phyloP scores from a whole-genome alignment of 2,888 invertebrate genomes.

The Agrochola lychnidis region DNA sequence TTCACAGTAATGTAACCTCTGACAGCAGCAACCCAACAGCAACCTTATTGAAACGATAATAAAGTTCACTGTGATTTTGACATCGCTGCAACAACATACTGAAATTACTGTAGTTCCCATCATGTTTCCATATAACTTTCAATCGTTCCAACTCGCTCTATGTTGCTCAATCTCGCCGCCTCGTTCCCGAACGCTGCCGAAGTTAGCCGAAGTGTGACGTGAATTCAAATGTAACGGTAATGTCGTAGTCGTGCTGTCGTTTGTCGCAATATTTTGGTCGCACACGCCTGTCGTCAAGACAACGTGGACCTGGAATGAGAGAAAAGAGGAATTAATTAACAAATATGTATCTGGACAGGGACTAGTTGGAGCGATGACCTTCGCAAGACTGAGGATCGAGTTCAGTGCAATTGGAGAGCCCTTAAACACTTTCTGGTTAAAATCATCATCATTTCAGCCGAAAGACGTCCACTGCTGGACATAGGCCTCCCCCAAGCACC shows the following conservation, averaged over 20 bases:
- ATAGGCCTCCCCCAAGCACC: too few species aligned
- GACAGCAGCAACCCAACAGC: too few species aligned
- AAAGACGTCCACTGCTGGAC: too few species aligned
- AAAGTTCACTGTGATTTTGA: too few species aligned
- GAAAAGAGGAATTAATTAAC: constrained; percentile 26
- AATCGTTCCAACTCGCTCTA: constrained; percentile 1
- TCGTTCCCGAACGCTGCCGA: constrained; percentile 39
- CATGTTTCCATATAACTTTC: too few species aligned
- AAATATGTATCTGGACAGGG: not conserved
- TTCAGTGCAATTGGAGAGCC: not conserved
- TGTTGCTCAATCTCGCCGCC: too few species aligned
- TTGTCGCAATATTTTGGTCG: constrained; percentile 67
- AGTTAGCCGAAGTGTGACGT: constrained; percentile 57
- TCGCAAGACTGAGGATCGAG: not conserved
- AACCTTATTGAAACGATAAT: too few species aligned
- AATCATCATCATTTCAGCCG: too few species aligned
- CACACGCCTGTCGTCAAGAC: constrained; percentile 72
- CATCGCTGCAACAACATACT: too few species aligned
- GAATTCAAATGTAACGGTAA: constrained; percentile 60
- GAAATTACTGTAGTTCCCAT: too few species aligned
- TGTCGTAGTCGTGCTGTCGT: constrained; percentile 58
- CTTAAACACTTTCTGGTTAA: not conserved
- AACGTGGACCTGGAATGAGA: constrained; percentile 75
- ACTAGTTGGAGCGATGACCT: not conserved
- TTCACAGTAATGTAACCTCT: too few species aligned